These are phyloP conservation scores for Ennomos quercinarius DNA, from an alignment of 2,888 invertebrate genomes.

Conservation along the genomic window DNA sequence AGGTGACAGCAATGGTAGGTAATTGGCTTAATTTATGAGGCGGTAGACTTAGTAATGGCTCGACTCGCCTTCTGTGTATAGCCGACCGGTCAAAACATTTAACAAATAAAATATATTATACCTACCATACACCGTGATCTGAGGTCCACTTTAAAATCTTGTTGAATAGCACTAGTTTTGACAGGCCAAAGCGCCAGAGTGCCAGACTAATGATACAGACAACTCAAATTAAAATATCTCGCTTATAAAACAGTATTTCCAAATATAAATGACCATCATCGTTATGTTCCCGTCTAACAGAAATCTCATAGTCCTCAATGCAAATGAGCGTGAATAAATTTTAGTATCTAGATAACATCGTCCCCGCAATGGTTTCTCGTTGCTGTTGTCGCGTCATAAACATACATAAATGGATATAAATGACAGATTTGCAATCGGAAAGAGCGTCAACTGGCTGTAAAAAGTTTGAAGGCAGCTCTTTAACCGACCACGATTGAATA, in stretches of 20 bases:
- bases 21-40: conserved; percentile 66
- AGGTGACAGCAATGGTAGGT: conserved; percentile 66
- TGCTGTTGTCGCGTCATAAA: conserved; percentile 47
- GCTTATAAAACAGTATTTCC: conserved; percentile 2
- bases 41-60: conserved; percentile 45
- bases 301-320: conserved; percentile 26
- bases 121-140: neutral
- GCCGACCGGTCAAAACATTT: conserved; percentile 48
- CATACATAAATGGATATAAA: conserved; percentile 64
- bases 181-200: conserved; percentile 17
- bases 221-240: neutral
- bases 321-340: conserved; percentile 41
- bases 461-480: conserved; percentile 56
- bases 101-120: conserved; percentile 34
- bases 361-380: conserved; percentile 47
- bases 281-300: conserved; percentile 15
- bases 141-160: conserved; percentile 11
- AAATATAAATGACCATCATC: conserved; percentile 19
- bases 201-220: conserved; percentile 18
- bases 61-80: conserved; percentile 54
- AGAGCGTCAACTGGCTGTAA: conserved; percentile 58
- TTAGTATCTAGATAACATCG: conserved; percentile 40
- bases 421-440: conserved; percentile 64
- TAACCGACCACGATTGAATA: conserved; percentile 60
- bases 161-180: conserved; percentile 17